Evolutionary conservation across 1,140 invertebrate species (phyloP).

Genomic region (Formica exsecta): DNA sequence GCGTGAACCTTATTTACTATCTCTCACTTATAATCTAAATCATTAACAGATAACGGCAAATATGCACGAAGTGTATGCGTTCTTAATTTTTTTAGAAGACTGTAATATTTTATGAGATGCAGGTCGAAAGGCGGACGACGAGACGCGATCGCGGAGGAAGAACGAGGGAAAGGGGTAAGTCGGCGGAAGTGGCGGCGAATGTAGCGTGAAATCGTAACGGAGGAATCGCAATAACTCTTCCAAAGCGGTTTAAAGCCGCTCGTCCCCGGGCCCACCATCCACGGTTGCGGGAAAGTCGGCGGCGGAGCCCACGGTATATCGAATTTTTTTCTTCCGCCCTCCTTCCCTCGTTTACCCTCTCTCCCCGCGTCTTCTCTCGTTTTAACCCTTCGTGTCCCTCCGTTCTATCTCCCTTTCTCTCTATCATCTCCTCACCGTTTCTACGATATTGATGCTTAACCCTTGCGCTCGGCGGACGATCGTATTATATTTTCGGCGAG

Average conservation of each 20-base stretch:
- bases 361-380: background rate
- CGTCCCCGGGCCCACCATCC: slow-evolving; percentile 7
- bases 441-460: slow-evolving; percentile 54
- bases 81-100: background rate
- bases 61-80: background rate
- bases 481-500: slow-evolving; percentile 45
- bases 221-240: slow-evolving; percentile 71
- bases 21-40: background rate
- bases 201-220: slow-evolving; percentile 69
- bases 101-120: slow-evolving; percentile 27
- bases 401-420: background rate
- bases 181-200: slow-evolving; percentile 57
- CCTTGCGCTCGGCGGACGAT: slow-evolving; percentile 33
- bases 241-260: slow-evolving; percentile 69
- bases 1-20: background rate
- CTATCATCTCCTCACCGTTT: slow-evolving; percentile 37
- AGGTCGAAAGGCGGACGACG: slow-evolving; percentile 7
- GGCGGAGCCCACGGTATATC: slow-evolving; percentile 33
- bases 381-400: slow-evolving; percentile 10
- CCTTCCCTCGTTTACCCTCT: background rate
- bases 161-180: slow-evolving; percentile 26
- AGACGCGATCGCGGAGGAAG: slow-evolving; percentile 9
- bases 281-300: slow-evolving; percentile 33
- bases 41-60: background rate
- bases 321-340: slow-evolving; percentile 33